Percentiles rank a stretch among this genome's conserved stretches.
These are phyloP conservation scores for Nomada lathburiana DNA, from an alignment of 2,888 invertebrate genomes.

Conservation along the genomic window DNA sequence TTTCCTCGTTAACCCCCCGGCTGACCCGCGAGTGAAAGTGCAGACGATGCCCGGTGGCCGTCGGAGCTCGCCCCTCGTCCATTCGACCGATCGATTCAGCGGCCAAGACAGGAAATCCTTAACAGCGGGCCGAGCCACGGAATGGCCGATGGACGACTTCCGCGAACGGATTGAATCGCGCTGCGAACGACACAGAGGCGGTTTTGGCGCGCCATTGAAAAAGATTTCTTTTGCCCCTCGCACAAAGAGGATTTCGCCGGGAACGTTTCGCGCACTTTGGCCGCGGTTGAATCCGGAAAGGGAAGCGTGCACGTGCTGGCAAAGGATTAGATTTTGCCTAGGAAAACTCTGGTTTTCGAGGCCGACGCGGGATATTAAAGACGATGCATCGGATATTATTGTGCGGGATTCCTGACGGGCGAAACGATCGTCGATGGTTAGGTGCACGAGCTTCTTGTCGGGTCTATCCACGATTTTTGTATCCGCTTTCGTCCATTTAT, in stretches of 20 bases:
- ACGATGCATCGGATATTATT: slow-evolving; percentile 42
- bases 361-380: slow-evolving; percentile 45
- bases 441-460: background rate
- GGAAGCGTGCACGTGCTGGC: background rate
- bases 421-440: background rate
- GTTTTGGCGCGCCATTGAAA: slow-evolving; percentile 19
- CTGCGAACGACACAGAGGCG: slow-evolving; percentile 1
- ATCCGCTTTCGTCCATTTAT: background rate
- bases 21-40: slow-evolving; percentile 69
- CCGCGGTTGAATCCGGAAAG: background rate
- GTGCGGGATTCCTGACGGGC: slow-evolving; percentile 1
- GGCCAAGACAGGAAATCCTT: slow-evolving; percentile 57
- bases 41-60: slow-evolving; percentile 45
- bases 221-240: background rate
- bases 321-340: slow-evolving; percentile 42
- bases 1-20: slow-evolving; percentile 67
- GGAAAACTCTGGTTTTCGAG: slow-evolving; percentile 29
- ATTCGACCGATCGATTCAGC: slow-evolving; percentile 51
- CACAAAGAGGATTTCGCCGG: slow-evolving; percentile 33
- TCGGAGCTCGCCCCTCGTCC: slow-evolving; percentile 28
- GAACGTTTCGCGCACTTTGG: slow-evolving; percentile 10
- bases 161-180: slow-evolving; percentile 32
- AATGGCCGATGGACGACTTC: slow-evolving; percentile 46
- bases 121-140: slow-evolving; percentile 30
- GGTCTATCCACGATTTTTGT: background rate